Conservation (phyloP, 2,113 vertebrate species). For the Stigmatopora nigra region DNA sequence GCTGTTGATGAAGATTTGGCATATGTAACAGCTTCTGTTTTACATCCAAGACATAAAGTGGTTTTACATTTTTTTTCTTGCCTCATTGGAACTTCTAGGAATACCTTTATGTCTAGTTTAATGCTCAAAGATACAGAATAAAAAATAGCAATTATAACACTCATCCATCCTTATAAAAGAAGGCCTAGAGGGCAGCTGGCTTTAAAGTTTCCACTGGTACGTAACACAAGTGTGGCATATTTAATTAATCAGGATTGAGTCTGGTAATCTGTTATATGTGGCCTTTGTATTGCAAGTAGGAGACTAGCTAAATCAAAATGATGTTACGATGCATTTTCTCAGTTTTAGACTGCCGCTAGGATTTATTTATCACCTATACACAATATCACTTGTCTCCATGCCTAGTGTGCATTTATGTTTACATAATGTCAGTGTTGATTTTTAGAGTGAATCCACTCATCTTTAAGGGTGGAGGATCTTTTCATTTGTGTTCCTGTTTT, state of each 20-base stretch:
- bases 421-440: constrained; percentile 21
- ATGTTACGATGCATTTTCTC: neutral
- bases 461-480: constrained; percentile 18
- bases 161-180: neutral
- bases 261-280: constrained; percentile 39
- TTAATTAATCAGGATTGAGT: constrained; percentile 47
- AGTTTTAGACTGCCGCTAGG: neutral
- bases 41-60: neutral
- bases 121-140: neutral
- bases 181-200: neutral
- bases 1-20: neutral
- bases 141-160: neutral
- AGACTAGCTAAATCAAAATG: neutral
- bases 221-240: constrained; percentile 25
- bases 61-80: neutral
- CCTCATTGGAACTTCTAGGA: neutral
- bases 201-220: constrained; percentile 16
- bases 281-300: constrained; percentile 41
- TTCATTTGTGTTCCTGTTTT: constrained; percentile 21
- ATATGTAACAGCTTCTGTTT: neutral
- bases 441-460: constrained; percentile 16
- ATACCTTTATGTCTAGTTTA: neutral
- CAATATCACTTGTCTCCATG: constrained; percentile 2
- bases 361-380: neutral
- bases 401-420: constrained; percentile 26